These are phyloP conservation scores for Philereme vetulata DNA, from an alignment of 2,888 invertebrate genomes.

Conservation along the genomic window DNA sequence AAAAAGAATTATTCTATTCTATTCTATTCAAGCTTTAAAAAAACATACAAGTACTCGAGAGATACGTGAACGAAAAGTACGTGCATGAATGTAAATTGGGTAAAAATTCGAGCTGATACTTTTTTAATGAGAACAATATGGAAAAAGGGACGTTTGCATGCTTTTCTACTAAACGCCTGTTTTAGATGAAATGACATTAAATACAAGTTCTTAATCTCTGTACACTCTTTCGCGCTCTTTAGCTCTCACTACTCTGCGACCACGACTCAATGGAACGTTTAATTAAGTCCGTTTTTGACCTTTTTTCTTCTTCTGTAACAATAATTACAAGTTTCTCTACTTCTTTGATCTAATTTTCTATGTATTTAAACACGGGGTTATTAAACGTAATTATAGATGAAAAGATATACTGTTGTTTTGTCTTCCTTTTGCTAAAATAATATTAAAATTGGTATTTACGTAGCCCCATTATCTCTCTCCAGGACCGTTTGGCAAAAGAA, in stretches of 20 bases:
- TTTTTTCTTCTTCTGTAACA: constrained; percentile 46
- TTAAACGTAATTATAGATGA: constrained; percentile 28
- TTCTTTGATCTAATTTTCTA: constrained; percentile 57
- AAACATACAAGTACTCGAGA: too few relatives aligned
- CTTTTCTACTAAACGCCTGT: too few relatives aligned
- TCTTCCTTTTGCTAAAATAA: constrained; percentile 12
- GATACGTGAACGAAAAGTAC: too few relatives aligned
- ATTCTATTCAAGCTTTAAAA: too few relatives aligned
- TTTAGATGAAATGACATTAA: too few relatives aligned
- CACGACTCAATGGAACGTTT: constrained; percentile 52
- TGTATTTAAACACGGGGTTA: constrained; percentile 45
- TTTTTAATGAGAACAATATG: too few relatives aligned
- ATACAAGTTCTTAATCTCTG: neutral
- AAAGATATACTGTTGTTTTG: constrained; percentile 19
- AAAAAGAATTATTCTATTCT: too few relatives aligned
- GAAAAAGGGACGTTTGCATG: too few relatives aligned
- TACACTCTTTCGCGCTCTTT: neutral
- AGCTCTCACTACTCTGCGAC: constrained; percentile 17
- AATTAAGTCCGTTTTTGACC: constrained; percentile 53
- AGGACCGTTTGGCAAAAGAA: too few relatives aligned
- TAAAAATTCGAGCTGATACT: too few relatives aligned
- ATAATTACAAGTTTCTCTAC: constrained; percentile 55
- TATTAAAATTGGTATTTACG: constrained; percentile 2
- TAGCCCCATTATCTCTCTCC: too few relatives aligned
- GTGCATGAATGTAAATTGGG: too few relatives aligned